Conservation (phyloP, 2,797 vertebrate genomes). For the Podarcis lilfordi region DNA sequence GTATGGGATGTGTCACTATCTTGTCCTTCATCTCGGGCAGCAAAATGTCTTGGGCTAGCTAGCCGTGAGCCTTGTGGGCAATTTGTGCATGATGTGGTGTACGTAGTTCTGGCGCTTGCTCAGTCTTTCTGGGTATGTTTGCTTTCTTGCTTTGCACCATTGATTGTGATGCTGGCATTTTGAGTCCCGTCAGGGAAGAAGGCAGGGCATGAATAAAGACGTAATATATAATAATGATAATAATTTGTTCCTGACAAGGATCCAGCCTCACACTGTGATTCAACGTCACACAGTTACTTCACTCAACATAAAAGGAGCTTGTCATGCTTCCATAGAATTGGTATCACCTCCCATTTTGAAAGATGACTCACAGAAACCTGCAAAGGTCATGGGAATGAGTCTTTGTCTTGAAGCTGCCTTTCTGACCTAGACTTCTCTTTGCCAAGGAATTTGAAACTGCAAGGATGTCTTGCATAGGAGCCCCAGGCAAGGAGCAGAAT, state of each 20-base stretch:
- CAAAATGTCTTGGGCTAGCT: too few species aligned
- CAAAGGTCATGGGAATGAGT: slow-evolving; percentile 18
- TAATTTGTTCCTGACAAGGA: background rate
- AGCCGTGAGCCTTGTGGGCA: too few species aligned
- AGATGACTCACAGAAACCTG: slow-evolving; percentile 18
- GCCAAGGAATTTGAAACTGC: background rate
- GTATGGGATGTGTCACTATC: too few species aligned
- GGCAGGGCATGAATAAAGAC: too few species aligned
- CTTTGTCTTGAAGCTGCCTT: background rate
- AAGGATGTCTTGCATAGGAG: background rate
- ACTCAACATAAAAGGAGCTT: background rate
- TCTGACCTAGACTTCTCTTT: background rate
- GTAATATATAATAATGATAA: too few species aligned
- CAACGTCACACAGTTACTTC: background rate
- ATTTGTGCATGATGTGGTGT: background rate
- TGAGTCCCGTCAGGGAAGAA: too few species aligned
- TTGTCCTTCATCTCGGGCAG: too few species aligned
- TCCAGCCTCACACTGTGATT: background rate
- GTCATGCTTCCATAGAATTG: background rate
- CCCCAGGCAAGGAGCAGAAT: background rate
- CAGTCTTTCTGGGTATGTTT: background rate
- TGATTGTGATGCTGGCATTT: background rate
- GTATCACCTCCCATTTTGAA: background rate
- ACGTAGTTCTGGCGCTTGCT: background rate
- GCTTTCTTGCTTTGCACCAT: background rate